These are phyloP conservation scores for Eriocheir sinensis DNA, from an alignment of 1,140 invertebrate genomes.

Conservation along the genomic window DNA sequence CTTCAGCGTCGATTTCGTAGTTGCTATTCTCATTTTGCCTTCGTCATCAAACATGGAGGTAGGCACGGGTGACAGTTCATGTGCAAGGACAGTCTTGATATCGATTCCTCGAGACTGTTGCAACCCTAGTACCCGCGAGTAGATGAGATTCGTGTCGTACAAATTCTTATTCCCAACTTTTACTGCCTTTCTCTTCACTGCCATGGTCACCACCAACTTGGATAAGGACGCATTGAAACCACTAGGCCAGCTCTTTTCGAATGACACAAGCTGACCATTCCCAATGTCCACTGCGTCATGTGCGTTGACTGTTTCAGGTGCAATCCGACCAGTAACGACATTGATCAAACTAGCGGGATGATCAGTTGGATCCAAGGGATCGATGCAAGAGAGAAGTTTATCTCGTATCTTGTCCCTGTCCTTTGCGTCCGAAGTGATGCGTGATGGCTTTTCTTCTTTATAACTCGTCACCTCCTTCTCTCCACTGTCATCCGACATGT, in stretches of 20 bases:
- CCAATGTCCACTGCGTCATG: too few species aligned
- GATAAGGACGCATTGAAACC: background rate
- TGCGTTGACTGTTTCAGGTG: too few species aligned
- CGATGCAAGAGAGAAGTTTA: background rate
- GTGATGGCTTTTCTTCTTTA: background rate
- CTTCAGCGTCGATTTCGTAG: background rate
- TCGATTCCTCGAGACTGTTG: background rate
- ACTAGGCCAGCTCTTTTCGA: too few species aligned
- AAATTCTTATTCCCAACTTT: background rate
- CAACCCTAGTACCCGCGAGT: background rate
- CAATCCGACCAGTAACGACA: too few species aligned
- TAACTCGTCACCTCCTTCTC: background rate
- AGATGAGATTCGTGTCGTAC: background rate
- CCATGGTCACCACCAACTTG: background rate
- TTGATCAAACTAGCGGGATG: too few species aligned
- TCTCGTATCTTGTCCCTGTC: background rate
- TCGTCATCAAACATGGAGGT: constrained; percentile 20
- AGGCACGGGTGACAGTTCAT: background rate
- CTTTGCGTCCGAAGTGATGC: background rate
- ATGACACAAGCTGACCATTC: too few species aligned
- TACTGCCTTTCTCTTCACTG: background rate
- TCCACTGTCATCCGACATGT: background rate
- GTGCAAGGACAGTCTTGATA: background rate
- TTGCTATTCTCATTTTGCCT: background rate
- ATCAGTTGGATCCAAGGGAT: background rate